phyloP scores from a whole-genome alignment of 2,888 invertebrate species.

The Mimachlamys varia region DNA sequence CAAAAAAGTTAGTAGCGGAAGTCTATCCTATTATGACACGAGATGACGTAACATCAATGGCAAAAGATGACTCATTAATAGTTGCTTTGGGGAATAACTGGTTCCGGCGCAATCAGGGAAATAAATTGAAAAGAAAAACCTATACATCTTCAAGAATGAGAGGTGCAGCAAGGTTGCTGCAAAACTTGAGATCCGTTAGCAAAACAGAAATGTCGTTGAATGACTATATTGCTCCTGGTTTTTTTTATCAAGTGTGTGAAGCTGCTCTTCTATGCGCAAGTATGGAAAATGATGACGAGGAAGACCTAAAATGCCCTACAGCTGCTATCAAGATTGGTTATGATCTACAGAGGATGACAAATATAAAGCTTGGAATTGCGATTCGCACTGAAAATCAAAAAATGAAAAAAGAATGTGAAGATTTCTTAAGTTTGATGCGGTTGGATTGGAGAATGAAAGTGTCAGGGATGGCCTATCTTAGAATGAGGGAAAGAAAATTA shows the following conservation, averaged over 20 bases:
- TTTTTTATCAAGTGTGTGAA: slow-evolving; percentile 19
- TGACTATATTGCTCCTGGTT: neutral
- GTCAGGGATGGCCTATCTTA: slow-evolving; percentile 29
- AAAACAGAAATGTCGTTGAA: neutral
- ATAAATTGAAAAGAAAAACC: neutral
- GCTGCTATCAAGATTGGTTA: slow-evolving; percentile 15
- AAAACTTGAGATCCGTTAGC: neutral
- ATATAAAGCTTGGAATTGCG: slow-evolving; percentile 26
- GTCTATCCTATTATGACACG: slow-evolving; percentile 40
- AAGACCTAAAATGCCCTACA: slow-evolving; percentile 32
- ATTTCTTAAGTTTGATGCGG: neutral
- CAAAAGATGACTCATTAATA: slow-evolving; percentile 37
- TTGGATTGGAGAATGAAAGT: slow-evolving; percentile 36
- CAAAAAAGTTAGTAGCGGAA: neutral
- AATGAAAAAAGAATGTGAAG: neutral
- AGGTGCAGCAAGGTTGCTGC: neutral
- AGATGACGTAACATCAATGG: neutral
- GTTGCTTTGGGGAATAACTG: slow-evolving; percentile 25
- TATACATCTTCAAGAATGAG: neutral
- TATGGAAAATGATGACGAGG: slow-evolving; percentile 39
- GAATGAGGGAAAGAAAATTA: neutral
- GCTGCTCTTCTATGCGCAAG: slow-evolving; percentile 35
- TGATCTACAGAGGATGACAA: neutral
- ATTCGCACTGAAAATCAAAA: neutral
- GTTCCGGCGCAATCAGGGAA: neutral